A percentile compares a stretch with the other conserved stretches of the same genome.
Conservation (phyloP, 2,113 vertebrate species). For the Hydropotes inermis region DNA sequence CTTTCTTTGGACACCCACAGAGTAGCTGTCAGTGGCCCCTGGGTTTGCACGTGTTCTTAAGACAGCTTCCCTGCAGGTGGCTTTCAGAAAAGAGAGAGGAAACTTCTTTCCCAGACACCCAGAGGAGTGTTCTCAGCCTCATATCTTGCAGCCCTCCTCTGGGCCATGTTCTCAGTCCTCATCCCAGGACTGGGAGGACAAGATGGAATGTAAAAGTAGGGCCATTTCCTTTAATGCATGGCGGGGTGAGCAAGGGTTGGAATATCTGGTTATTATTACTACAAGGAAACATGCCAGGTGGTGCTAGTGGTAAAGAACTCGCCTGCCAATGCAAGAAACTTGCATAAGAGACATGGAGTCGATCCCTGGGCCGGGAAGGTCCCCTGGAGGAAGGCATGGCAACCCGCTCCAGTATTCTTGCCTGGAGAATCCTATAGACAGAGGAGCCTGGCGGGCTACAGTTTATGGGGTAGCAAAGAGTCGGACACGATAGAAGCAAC, state of each 20-base stretch:
- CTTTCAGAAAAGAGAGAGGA: background rate
- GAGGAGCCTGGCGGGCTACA: background rate
- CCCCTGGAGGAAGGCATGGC: background rate
- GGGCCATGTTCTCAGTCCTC: accelerated
- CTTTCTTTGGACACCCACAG: background rate
- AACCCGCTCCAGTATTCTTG: background rate
- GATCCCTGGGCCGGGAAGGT: background rate
- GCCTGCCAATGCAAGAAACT: background rate
- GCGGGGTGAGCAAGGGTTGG: background rate
- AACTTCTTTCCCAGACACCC: background rate
- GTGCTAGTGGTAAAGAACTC: background rate
- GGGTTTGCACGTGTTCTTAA: accelerated
- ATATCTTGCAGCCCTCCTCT: accelerated
- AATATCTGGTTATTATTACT: background rate
- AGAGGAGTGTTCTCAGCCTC: background rate
- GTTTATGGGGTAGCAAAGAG: accelerated
- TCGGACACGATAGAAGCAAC: accelerated
- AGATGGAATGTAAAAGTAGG: too few species aligned
- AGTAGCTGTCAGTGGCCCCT: accelerated
- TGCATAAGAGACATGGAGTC: background rate
- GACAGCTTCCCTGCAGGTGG: background rate
- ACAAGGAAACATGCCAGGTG: background rate
- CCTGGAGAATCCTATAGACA: background rate
- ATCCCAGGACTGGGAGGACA: too few species aligned
- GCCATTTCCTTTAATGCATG: background rate